Evolutionary conservation across 2,888 invertebrate genomes (phyloP).

Genomic region (Eupithecia abbreviata): DNA sequence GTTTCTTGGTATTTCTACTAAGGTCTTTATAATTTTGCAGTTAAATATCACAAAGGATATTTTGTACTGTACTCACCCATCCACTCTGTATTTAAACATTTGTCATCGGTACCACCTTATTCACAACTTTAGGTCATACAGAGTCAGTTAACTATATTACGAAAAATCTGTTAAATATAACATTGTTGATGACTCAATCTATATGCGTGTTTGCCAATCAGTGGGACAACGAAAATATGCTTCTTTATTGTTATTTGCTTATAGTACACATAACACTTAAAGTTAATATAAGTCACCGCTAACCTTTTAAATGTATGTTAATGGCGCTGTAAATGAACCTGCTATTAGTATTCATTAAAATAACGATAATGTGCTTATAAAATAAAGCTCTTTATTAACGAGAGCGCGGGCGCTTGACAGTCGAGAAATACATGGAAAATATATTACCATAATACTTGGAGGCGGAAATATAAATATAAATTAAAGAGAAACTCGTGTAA

Average conservation of each 20-base stretch:
- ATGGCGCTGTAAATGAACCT: neutral
- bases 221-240: neutral
- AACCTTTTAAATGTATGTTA: neutral
- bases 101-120: neutral
- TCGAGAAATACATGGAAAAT: neutral
- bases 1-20: neutral
- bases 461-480: neutral
- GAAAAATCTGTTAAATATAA: neutral
- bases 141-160: neutral
- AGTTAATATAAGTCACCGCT: neutral
- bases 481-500: neutral
- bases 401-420: neutral
- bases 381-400: constrained; percentile 7
- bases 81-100: neutral
- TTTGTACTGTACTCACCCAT: neutral
- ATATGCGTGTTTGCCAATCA: neutral
- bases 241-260: neutral
- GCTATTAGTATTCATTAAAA: constrained; percentile 13
- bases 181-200: neutral
- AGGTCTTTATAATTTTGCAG: neutral
- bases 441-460: neutral
- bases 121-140: neutral
- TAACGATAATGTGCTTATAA: constrained; percentile 10
- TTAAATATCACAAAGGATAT: neutral
- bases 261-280: neutral